Conservation (phyloP, 2,113 vertebrate species). For the Semnornis frantzii region DNA sequence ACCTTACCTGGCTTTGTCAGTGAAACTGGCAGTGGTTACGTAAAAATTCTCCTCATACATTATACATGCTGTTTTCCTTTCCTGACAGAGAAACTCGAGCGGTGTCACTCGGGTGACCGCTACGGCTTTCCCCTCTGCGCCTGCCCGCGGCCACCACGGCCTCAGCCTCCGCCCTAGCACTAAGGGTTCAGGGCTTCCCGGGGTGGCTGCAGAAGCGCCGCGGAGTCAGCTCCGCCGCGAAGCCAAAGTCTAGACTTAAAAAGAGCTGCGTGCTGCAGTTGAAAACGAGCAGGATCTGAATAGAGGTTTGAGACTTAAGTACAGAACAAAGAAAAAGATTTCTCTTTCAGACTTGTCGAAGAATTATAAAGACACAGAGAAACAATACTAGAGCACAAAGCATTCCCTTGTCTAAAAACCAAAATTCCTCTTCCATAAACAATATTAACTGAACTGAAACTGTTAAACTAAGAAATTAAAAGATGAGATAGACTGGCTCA, state of each 20-base stretch:
- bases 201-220: rapidly evolving
- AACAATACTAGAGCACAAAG: not conserved
- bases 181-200: rapidly evolving
- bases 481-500: not conserved
- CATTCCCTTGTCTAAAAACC: not conserved
- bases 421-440: not conserved
- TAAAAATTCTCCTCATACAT: not conserved
- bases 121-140: too few species aligned
- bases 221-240: not conserved
- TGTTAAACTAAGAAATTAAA: not conserved
- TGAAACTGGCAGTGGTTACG: not conserved
- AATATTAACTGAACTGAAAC: not conserved
- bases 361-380: too few species aligned
- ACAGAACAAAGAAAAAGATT: not conserved
- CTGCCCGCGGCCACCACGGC: not conserved
- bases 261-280: not conserved
- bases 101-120: not conserved
- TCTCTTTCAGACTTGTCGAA: not conserved
- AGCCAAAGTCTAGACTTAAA: not conserved
- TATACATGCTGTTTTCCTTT: not conserved
- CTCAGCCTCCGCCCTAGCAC: not conserved
- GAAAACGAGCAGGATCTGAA: not conserved
- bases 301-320: not conserved
- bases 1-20: not conserved
- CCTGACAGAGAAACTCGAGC: not conserved